Evolutionary conservation across 2,113 vertebrate species (phyloP).

Genomic region (Tor tambroides): DNA sequence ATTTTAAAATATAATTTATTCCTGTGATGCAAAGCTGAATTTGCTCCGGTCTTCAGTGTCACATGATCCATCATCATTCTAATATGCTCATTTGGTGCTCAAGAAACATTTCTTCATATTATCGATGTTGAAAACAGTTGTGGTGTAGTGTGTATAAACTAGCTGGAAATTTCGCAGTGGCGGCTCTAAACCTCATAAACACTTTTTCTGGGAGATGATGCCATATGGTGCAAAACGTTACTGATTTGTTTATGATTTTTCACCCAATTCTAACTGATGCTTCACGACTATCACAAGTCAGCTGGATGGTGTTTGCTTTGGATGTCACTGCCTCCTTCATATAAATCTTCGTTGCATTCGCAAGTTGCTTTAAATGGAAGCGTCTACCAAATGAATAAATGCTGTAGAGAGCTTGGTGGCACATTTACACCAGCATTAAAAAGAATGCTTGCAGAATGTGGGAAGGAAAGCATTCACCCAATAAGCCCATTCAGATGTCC

Average conservation of each 20-base stretch:
- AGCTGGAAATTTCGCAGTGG: neutral
- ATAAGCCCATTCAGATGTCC: neutral
- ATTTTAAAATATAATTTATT: neutral
- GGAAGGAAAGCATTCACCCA: neutral
- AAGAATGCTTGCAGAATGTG: neutral
- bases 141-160: neutral
- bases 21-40: neutral
- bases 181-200: neutral
- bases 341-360: neutral
- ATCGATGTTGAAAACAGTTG: neutral
- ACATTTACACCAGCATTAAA: neutral
- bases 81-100: neutral
- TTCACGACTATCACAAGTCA: constrained; percentile 2
- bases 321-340: neutral
- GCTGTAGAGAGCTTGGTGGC: neutral
- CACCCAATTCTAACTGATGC: constrained; percentile 17
- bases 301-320: constrained; percentile 12
- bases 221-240: constrained; percentile 17
- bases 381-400: neutral
- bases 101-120: neutral
- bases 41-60: neutral
- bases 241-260: constrained; percentile 25
- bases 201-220: neutral
- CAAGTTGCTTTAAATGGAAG: constrained; percentile 9
- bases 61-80: too few relatives aligned